Percentiles rank a stretch among this genome's conserved stretches.
Conservation (phyloP, 2,888 invertebrate species). For the Synanthedon formicaeformis region DNA sequence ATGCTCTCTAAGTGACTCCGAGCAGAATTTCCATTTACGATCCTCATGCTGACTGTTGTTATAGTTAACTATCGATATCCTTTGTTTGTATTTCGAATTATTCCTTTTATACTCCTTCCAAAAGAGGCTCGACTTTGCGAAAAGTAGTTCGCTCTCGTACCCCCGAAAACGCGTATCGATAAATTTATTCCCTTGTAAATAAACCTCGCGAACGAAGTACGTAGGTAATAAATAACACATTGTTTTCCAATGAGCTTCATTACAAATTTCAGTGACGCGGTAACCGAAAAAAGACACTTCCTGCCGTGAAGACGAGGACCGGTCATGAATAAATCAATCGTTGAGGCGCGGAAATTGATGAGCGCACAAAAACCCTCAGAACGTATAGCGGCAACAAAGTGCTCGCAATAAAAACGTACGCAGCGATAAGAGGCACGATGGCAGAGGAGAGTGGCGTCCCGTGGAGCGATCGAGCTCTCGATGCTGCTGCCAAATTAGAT, state of each 20-base stretch:
- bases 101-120: neutral
- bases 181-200: neutral
- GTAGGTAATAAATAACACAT: slow-evolving; percentile 51
- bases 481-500: slow-evolving; percentile 49
- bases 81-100: slow-evolving; percentile 27
- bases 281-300: slow-evolving; percentile 61
- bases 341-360: slow-evolving; percentile 68
- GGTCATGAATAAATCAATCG: slow-evolving; percentile 69
- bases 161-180: neutral
- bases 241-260: slow-evolving; percentile 64
- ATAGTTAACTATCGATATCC: slow-evolving; percentile 43
- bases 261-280: slow-evolving; percentile 58
- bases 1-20: slow-evolving; percentile 66
- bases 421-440: slow-evolving; percentile 38
- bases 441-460: slow-evolving; percentile 24
- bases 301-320: slow-evolving; percentile 54
- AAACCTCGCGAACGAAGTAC: neutral
- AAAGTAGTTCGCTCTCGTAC: neutral
- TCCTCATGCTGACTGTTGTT: slow-evolving; percentile 51
- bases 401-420: slow-evolving; percentile 56
- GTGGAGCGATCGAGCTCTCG: slow-evolving; percentile 24
- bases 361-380: slow-evolving; percentile 56
- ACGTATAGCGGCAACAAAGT: slow-evolving; percentile 59
- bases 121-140: neutral
- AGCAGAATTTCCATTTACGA: slow-evolving; percentile 63